These are phyloP conservation scores for Stenolophus ochropezus DNA, from an alignment of 2,888 invertebrate species.

Conservation along the genomic window DNA sequence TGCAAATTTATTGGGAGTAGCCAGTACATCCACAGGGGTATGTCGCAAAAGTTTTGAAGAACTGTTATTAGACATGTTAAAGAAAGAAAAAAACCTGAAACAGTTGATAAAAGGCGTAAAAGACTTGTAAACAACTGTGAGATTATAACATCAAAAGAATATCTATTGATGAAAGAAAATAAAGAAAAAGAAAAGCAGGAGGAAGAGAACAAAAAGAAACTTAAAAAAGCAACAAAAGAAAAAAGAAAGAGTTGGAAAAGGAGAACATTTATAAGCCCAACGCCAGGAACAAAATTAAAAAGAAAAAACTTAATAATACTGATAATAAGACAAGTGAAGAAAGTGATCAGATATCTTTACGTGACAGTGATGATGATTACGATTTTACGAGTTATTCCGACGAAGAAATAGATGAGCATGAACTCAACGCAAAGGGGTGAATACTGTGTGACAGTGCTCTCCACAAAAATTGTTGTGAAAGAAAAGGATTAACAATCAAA, in stretches of 20 bases:
- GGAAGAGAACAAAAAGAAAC: background rate
- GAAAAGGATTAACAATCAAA: too few species aligned
- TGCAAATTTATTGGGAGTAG: background rate
- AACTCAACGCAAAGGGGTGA: slow-evolving; percentile 5
- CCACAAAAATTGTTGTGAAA: too few species aligned
- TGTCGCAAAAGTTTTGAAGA: slow-evolving; percentile 51
- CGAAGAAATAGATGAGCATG: slow-evolving; percentile 28
- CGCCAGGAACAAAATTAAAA: slow-evolving; percentile 31
- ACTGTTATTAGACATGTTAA: slow-evolving; percentile 44
- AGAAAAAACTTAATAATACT: slow-evolving; percentile 33
- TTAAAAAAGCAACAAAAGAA: background rate
- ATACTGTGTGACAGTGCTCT: too few species aligned
- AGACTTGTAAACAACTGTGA: background rate
- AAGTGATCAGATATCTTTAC: slow-evolving; percentile 31
- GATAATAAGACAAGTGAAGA: slow-evolving; percentile 28
- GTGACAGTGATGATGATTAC: slow-evolving; percentile 30
- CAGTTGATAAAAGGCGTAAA: background rate
- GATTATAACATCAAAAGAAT: background rate
- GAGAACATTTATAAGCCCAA: slow-evolving; percentile 2
- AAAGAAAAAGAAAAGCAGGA: background rate
- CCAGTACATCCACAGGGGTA: slow-evolving; percentile 17
- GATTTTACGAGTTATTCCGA: slow-evolving; percentile 35
- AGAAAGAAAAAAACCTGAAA: slow-evolving; percentile 5
- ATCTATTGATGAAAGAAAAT: background rate
- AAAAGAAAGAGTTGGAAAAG: background rate